A percentile compares a stretch with the other conserved stretches of the same genome.
Conservation (phyloP, 1,140 invertebrate species). For the Musca vetustissima region DNA sequence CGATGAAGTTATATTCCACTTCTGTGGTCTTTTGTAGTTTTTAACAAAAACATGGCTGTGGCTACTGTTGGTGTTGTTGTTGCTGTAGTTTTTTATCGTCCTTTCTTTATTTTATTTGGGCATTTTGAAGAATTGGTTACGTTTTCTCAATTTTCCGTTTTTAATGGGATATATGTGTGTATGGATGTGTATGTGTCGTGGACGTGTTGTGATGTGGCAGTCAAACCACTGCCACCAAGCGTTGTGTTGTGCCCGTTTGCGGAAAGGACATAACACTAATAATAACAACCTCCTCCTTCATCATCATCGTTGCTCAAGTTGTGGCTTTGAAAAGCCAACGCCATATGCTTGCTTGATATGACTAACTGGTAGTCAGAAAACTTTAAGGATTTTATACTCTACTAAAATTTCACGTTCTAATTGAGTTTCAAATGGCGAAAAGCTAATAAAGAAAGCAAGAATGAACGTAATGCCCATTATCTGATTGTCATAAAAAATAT, state of each 20-base stretch:
- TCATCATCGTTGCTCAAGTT: too few species aligned
- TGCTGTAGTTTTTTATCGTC: not conserved
- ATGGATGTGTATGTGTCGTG: not conserved
- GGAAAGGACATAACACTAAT: not conserved
- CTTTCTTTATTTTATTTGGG: not conserved
- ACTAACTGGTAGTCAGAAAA: not conserved
- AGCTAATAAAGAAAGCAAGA: too few species aligned
- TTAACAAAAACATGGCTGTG: too few species aligned
- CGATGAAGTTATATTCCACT: too few species aligned
- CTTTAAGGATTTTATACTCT: not conserved
- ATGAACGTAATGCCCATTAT: too few species aligned
- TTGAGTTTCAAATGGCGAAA: not conserved
- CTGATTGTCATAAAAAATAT: too few species aligned
- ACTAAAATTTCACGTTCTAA: conserved; percentile 12
- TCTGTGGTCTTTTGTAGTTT: not conserved
- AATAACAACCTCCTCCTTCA: too few species aligned
- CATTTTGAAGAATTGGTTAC: not conserved
- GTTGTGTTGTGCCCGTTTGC: not conserved
- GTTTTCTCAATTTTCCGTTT: not conserved
- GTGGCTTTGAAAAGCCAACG: too few species aligned
- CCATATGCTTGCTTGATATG: not conserved
- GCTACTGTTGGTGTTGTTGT: not conserved
- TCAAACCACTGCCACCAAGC: not conserved
- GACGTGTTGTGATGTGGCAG: too few species aligned
- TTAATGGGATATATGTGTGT: not conserved